Conservation (phyloP, 2,113 vertebrate genomes). For the Siniperca chuatsi region DNA sequence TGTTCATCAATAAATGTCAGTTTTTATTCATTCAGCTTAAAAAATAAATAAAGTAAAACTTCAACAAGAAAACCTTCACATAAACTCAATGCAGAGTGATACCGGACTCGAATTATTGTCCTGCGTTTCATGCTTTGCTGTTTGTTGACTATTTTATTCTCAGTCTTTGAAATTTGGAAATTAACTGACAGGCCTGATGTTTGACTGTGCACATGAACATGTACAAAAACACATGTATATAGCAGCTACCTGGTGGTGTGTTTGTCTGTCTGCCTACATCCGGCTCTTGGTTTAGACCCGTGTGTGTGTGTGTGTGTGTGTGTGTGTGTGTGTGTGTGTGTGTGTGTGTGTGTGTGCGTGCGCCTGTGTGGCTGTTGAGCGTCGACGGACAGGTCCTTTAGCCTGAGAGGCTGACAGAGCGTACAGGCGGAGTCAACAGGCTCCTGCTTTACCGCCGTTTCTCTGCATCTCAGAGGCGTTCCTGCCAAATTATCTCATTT, state of each 20-base stretch:
- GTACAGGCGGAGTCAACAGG: neutral
- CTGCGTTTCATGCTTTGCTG: neutral
- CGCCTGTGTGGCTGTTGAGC: constrained; percentile 9
- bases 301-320: neutral
- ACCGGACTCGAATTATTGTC: neutral
- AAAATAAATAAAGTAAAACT: neutral
- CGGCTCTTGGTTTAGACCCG: neutral
- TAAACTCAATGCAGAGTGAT: neutral
- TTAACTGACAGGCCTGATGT: neutral
- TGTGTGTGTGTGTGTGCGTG: constrained; percentile 1
- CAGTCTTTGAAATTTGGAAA: neutral
- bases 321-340: neutral
- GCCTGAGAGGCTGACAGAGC: constrained; percentile 28
- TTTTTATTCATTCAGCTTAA: constrained; percentile 28
- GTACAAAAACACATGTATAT: neutral
- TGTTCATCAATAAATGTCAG: constrained; percentile 43
- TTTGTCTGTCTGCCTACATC: neutral
- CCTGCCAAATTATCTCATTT: constrained; percentile 25
- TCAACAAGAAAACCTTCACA: neutral
- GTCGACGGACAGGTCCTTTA: constrained; percentile 32
- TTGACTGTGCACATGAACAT: neutral
- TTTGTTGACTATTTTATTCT: too few relatives aligned
- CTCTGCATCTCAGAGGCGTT: constrained; percentile 24
- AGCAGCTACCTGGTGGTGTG: neutral
- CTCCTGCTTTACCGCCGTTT: neutral